phyloP scores from a whole-genome alignment of 2,888 invertebrate genomes.

The Digitonthophagus gazella region DNA sequence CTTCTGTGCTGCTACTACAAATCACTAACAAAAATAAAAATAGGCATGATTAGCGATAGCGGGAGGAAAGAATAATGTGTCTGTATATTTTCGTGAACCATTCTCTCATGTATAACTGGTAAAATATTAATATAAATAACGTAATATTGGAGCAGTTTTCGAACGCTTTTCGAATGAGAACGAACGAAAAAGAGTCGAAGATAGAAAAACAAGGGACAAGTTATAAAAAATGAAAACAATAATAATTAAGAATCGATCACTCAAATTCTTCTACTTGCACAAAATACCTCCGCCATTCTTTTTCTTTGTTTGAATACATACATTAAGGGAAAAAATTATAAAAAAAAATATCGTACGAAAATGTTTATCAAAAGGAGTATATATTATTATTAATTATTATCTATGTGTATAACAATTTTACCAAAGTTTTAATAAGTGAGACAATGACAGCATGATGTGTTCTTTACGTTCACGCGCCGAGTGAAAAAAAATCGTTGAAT shows the following conservation, averaged over 20 bases:
- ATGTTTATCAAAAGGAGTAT: background rate
- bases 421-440: conserved; percentile 9
- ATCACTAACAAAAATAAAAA: too few relatives aligned
- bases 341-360: too few relatives aligned
- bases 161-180: too few relatives aligned
- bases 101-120: background rate
- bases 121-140: background rate
- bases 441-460: background rate
- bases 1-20: too few relatives aligned
- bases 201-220: background rate
- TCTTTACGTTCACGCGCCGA: background rate
- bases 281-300: background rate
- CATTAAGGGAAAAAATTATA: too few relatives aligned
- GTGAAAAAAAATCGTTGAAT: background rate
- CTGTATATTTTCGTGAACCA: background rate
- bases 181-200: background rate
- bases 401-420: background rate
- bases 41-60: background rate
- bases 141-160: too few relatives aligned
- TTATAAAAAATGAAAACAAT: background rate
- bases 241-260: too few relatives aligned
- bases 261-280: background rate
- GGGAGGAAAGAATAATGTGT: background rate
- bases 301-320: background rate
- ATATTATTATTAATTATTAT: background rate